Base-by-base conservation (phyloP, 2,797 vertebrate species). In the Notamacropus eugenii region DNA sequence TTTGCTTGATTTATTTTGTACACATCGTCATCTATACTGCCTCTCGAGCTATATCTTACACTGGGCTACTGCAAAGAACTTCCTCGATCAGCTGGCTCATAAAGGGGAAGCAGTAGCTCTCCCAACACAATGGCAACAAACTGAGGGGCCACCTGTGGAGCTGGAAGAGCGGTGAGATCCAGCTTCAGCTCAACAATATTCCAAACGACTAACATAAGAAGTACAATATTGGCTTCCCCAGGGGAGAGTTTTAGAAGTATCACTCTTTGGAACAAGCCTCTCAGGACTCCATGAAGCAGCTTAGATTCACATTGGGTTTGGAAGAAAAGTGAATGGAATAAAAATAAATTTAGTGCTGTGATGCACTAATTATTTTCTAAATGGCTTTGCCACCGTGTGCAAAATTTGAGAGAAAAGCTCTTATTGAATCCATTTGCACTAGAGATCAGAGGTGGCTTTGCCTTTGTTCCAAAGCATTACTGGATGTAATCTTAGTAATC, bases 331-430 rank as follows among this genome's bases (percentile, higher is more conserved):
- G 4, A 95, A 5, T 91, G 92, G 12, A 5, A 93, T 0, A 92
- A 96, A 97, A 92, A 62, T 67, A 91, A 91, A 96, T 91, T 52
- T 50, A 93, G 54, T 93, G 54, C 56, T n/a, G 22, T 74, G 52
- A 58, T 50, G 29, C 94, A 54, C 29, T 95, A 97, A 55, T 95
- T 92, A 95, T 57, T 96, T 24, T 90, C 94, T 92, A 95, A 95
- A 56, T 3, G 55, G 55, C 24, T 4, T 13, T 54, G n/a, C n/a
- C 8, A 91, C 92, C 59, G 6, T 52, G 74, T 40, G 11, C 54
- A 94, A 95, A 4, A 87, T 87, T 28, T 87, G 40, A 87, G 22
- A 87, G 40, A 87, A 87, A 87, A 87, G 22, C 40, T 87, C 74
- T 52, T 91, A 55, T 28, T 93, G 1, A 29, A 4, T 50, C 1